Evolutionary conservation across 2,797 vertebrate species (phyloP).

Genomic region (Syngnathus rostellatus): DNA sequence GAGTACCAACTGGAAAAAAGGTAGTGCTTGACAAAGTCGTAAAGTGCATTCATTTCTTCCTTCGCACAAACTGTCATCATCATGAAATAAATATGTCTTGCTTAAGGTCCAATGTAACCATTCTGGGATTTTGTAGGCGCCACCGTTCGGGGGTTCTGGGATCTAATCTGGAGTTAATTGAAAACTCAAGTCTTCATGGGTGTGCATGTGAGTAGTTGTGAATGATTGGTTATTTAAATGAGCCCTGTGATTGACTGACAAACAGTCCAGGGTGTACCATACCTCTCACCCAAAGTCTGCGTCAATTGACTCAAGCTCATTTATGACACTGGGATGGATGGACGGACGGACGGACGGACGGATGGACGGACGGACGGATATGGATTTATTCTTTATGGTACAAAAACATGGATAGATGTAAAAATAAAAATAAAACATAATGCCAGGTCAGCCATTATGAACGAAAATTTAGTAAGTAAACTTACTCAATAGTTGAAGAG

Average conservation of each 20-base stretch:
- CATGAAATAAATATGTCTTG: background rate
- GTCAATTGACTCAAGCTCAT: no score
- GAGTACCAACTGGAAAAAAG: background rate
- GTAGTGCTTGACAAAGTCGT: background rate
- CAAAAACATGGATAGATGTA: no score
- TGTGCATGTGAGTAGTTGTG: no score
- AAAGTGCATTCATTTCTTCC: background rate
- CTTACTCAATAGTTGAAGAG: no score
- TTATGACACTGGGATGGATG: no score
- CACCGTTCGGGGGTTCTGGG: background rate
- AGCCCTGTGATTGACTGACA: background rate
- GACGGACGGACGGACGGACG: no score
- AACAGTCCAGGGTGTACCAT: background rate
- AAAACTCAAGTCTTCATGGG: no score
- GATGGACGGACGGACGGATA: no score
- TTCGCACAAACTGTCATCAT: background rate
- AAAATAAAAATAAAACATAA: no score
- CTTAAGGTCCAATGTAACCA: background rate
- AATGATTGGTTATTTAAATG: background rate
- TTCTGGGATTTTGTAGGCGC: background rate
- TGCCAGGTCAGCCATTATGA: no score
- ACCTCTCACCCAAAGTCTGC: background rate
- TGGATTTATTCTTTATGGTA: no score
- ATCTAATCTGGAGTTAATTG: background rate
- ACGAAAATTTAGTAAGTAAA: no score